Conservation (phyloP, 2,888 invertebrate genomes). For the Meliscaeva auricollis region DNA sequence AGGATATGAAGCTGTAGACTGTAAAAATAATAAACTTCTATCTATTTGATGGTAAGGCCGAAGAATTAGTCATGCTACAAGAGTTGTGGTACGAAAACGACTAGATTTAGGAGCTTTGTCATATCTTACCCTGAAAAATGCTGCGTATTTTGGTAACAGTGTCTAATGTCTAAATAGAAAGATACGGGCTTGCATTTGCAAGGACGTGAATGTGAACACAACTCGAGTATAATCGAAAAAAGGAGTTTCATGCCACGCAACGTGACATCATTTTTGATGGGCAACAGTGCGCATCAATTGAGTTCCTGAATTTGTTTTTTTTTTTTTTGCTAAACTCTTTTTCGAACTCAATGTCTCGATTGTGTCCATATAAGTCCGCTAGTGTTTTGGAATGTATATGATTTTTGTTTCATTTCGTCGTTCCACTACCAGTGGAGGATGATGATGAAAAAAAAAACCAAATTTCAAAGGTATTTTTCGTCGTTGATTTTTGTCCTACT, state of each 20-base stretch:
- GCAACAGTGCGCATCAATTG: slow-evolving; percentile 60
- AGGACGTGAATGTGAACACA: slow-evolving; percentile 53
- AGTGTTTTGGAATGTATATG: slow-evolving; percentile 1
- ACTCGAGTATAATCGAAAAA: slow-evolving; percentile 58
- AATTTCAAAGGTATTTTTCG: slow-evolving; percentile 40
- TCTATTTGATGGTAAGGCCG: no score
- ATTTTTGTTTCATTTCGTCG: neutral
- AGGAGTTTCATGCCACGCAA: slow-evolving; percentile 66
- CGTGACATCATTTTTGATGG: slow-evolving; percentile 69
- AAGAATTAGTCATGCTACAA: no score
- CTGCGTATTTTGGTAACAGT: neutral
- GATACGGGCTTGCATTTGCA: neutral
- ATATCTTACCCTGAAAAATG: neutral
- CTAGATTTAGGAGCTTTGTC: no score
- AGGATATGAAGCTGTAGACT: no score
- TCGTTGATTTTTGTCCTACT: slow-evolving; percentile 41
- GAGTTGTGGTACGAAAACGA: no score
- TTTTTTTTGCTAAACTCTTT: neutral
- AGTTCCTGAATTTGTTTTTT: slow-evolving; percentile 40
- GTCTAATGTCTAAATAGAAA: neutral
- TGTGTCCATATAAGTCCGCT: slow-evolving; percentile 13
- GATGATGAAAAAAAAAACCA: slow-evolving; percentile 2
- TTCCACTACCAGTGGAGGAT: slow-evolving; percentile 6
- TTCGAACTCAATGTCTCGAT: slow-evolving; percentile 19
- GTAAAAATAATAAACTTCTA: no score